phyloP scores from a whole-genome alignment of 23 tunicate genomes.

The Clavelina lepadiformis region DNA sequence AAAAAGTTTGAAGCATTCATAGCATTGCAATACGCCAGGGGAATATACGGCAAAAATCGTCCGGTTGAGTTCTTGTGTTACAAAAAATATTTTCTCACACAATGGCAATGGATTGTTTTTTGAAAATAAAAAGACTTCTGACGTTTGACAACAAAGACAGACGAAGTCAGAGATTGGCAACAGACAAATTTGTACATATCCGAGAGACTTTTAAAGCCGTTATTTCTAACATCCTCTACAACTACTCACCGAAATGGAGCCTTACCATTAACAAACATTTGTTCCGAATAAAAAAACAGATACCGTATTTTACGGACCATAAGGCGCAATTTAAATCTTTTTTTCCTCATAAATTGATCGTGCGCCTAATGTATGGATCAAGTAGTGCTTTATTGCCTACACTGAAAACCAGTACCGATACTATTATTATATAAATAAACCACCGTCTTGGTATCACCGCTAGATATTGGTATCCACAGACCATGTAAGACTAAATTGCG shows the following conservation, averaged over 20 bases:
- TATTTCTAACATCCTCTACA: constrained; percentile 4
- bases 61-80: constrained; percentile 21
- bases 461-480: too few species aligned
- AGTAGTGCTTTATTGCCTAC: too few species aligned
- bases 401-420: too few species aligned
- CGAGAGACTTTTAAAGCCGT: constrained; percentile 4
- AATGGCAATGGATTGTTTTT: neutral
- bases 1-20: constrained; percentile 21
- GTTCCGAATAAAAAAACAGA: constrained; percentile 9
- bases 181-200: constrained; percentile 6
- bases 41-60: constrained; percentile 16
- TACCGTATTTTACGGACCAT: too few species aligned
- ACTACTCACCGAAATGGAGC: neutral
- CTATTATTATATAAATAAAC: too few species aligned
- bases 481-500: too few species aligned
- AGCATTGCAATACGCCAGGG: constrained; percentile 22
- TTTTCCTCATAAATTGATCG: too few species aligned
- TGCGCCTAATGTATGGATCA: too few species aligned
- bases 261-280: constrained; percentile 1
- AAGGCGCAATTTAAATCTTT: too few species aligned
- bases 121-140: neutral
- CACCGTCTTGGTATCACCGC: too few species aligned
- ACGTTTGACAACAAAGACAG: constrained; percentile 16
- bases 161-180: constrained; percentile 19
- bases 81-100: neutral